Conservation (phyloP, 2,113 vertebrate genomes). For the Onychostruthus taczanowskii region DNA sequence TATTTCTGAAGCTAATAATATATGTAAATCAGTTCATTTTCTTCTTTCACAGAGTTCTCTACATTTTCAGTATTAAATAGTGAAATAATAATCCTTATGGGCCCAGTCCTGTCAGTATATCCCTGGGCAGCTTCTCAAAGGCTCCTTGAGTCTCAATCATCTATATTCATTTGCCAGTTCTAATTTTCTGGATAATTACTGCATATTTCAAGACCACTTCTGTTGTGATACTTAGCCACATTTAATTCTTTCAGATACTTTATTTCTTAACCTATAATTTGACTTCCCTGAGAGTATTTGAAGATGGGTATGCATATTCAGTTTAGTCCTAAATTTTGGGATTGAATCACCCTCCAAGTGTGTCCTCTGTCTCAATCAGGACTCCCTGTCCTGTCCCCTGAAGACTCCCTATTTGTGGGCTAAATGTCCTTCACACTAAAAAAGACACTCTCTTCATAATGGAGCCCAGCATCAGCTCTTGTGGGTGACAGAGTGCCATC, state of each 20-base stretch:
- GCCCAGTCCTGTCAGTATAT: not conserved
- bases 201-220: conserved; percentile 22
- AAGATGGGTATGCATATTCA: not conserved
- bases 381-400: not conserved
- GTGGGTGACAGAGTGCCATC: not conserved
- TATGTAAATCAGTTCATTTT: not conserved
- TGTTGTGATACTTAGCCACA: not conserved
- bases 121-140: conserved; percentile 16
- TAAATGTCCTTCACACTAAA: not conserved
- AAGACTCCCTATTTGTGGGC: not conserved
- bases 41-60: not conserved
- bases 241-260: conserved; percentile 20
- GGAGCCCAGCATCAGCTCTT: not conserved
- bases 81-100: conserved; percentile 5
- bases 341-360: not conserved
- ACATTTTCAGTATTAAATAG: not conserved
- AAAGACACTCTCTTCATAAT: not conserved
- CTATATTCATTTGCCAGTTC: conserved; percentile 6
- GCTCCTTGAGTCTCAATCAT: conserved; percentile 1
- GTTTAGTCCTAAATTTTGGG: not conserved
- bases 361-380: not conserved
- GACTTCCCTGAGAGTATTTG: not conserved
- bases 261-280: conserved; percentile 19
- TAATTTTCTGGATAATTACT: conserved; percentile 39
- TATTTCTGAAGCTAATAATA: not conserved